Percentiles rank a stretch among this genome's conserved stretches.
Evolutionary conservation across 2,888 invertebrate species (phyloP).

Genomic region (Caenorhabditis sinica): DNA sequence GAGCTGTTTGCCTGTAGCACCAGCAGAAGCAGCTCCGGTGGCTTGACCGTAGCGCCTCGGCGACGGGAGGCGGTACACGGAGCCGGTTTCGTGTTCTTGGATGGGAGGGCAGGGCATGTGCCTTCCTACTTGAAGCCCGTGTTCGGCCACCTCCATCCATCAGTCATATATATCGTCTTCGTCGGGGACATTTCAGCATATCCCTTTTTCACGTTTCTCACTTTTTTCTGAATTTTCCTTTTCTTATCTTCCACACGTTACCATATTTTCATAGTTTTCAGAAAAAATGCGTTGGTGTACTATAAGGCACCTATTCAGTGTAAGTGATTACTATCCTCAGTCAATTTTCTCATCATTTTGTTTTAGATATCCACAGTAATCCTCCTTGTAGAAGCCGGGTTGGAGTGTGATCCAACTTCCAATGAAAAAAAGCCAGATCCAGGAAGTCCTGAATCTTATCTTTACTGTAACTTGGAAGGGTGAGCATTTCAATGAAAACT

Average conservation of each 20-base stretch:
- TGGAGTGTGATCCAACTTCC: constrained; percentile 75
- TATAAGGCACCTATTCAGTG: constrained; percentile 57
- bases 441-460: constrained; percentile 76
- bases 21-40: constrained; percentile 46
- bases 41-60: constrained; percentile 57
- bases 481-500: constrained; percentile 27
- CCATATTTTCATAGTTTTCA: constrained; percentile 3
- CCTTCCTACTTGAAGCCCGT: constrained; percentile 66
- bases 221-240: not conserved
- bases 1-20: constrained; percentile 61
- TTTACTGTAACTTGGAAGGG: constrained; percentile 83
- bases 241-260: not conserved
- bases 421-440: constrained; percentile 79
- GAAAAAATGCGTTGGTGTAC: constrained; percentile 59
- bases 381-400: constrained; percentile 42
- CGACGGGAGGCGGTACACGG: constrained; percentile 52
- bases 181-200: not conserved
- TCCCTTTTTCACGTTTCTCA: not conserved
- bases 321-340: constrained; percentile 4
- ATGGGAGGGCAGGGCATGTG: constrained; percentile 63
- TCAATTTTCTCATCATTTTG: not conserved
- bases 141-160: constrained; percentile 57
- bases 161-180: constrained; percentile 57
- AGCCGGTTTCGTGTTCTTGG: constrained; percentile 65
- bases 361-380: constrained; percentile 55